Conservation (phyloP, 2,888 invertebrate species). For the Drosophila nr. medialis region DNA sequence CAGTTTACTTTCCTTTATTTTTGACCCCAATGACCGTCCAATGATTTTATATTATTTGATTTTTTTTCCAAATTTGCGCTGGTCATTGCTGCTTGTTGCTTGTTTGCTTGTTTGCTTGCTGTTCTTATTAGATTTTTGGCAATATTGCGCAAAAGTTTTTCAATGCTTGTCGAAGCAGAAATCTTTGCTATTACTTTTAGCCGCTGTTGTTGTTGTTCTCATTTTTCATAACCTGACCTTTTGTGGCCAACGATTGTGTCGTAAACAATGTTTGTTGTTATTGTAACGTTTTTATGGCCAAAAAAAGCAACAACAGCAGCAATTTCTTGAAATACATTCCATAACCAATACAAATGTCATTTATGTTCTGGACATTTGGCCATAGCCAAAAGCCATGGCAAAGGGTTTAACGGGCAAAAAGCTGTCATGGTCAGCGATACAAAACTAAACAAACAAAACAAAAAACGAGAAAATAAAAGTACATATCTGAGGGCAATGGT, state of each 20-base stretch:
- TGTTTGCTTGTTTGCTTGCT: slow-evolving; percentile 2
- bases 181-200: slow-evolving; percentile 39
- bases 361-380: slow-evolving; percentile 73
- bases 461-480: slow-evolving; percentile 2
- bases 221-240: slow-evolving; percentile 74
- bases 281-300: slow-evolving; percentile 69
- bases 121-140: slow-evolving; percentile 9
- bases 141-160: slow-evolving; percentile 49
- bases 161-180: slow-evolving; percentile 50
- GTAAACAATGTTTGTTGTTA: slow-evolving; percentile 68
- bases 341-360: slow-evolving; percentile 79
- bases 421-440: slow-evolving; percentile 75
- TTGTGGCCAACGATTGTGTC: slow-evolving; percentile 56
- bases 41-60: slow-evolving; percentile 23
- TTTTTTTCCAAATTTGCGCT: slow-evolving; percentile 16
- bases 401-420: slow-evolving; percentile 44
- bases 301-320: slow-evolving; percentile 49
- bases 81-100: slow-evolving; percentile 8
- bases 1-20: slow-evolving; percentile 19
- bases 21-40: slow-evolving; percentile 38
- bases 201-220: slow-evolving; percentile 15
- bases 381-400: slow-evolving; percentile 15
- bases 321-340: slow-evolving; percentile 68
- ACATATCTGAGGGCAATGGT: slow-evolving; percentile 12
- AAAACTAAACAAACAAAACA: slow-evolving; percentile 25